phyloP scores from a whole-genome alignment of 2,113 vertebrate species.

The Mus musculus region DNA sequence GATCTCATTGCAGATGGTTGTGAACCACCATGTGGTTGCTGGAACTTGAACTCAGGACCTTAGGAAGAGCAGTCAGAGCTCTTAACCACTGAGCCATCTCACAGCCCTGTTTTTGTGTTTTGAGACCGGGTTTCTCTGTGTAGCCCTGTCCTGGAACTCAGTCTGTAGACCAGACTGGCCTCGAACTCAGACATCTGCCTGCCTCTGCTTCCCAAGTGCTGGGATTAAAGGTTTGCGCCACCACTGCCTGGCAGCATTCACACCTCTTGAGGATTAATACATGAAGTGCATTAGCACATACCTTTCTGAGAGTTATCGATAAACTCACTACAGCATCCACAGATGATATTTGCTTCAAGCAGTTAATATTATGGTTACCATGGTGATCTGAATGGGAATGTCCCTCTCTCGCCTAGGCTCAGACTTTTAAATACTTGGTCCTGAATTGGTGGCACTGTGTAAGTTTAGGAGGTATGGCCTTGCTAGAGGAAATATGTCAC shows the following conservation, averaged over 20 bases:
- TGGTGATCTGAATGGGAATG: background rate
- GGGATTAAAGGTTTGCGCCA: too few relatives aligned
- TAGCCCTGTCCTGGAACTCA: too few relatives aligned
- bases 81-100: too few relatives aligned
- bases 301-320: background rate
- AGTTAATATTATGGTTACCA: background rate
- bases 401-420: background rate
- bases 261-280: background rate
- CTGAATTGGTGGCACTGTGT: background rate
- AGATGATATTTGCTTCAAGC: conserved; percentile 36
- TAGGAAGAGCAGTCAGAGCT: too few relatives aligned
- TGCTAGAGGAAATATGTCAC: background rate
- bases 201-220: too few relatives aligned
- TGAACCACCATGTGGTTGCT: too few relatives aligned
- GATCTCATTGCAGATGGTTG: too few relatives aligned
- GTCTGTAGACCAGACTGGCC: too few relatives aligned
- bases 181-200: too few relatives aligned
- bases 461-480: background rate
- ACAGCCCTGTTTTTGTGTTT: too few relatives aligned
- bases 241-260: background rate
- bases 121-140: too few relatives aligned
- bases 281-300: background rate
- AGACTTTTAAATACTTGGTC: background rate
- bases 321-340: background rate
- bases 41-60: too few relatives aligned